Evolutionary conservation across 2,888 invertebrate genomes (phyloP), one percentile per base, ranked within the genome.

Genomic region (Drosophila kambysellisi): DNA sequence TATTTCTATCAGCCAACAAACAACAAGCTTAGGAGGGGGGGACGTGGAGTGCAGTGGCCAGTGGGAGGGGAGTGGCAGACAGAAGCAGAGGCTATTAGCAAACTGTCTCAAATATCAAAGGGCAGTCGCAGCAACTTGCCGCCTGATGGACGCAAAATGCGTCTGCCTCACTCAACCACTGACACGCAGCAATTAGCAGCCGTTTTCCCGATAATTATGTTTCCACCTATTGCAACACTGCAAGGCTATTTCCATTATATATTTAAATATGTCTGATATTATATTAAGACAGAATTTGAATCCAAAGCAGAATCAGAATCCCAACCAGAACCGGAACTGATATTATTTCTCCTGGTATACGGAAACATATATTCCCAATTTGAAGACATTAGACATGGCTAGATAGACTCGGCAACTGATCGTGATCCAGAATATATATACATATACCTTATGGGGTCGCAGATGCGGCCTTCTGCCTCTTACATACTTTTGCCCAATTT

Each of bases 81-180:
- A 39, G 11, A 29, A 35, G 54, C 66, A 32, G 50, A 68, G 86
- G 86, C 91, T 91, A 90, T 91, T 91, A 92, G 91, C 81, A 88
- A 83, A 86, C 70, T 80, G 81, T 76, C 83, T 91, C 91, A 84
- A 91, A 91, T 91, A 91, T 92, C 91, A 91, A 91, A 91, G 88
- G 69, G 48, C 74, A 71, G 56, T 60, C 64, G 56, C 60, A 69
- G 48, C 60, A 30, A 37, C 17, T n/a, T 41, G 63, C 59, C 52
- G 56, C 53, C 41, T 29, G 60, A 60, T 61, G 46, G 60, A 60
- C 66, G 29, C 11, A 8, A 33, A 48, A 30, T 25, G 50, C 35
- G 39, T 43, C 63, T 65, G 41, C 20, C 64, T 50, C 62, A 50
- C 61, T 32, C 50, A 43, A 17, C 39, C 29, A 46, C 41, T 82